Evolutionary conservation across 1,140 invertebrate species (phyloP), one percentile per base, ranked within the genome.

Genomic region (Panagrolaimus sp.): DNA sequence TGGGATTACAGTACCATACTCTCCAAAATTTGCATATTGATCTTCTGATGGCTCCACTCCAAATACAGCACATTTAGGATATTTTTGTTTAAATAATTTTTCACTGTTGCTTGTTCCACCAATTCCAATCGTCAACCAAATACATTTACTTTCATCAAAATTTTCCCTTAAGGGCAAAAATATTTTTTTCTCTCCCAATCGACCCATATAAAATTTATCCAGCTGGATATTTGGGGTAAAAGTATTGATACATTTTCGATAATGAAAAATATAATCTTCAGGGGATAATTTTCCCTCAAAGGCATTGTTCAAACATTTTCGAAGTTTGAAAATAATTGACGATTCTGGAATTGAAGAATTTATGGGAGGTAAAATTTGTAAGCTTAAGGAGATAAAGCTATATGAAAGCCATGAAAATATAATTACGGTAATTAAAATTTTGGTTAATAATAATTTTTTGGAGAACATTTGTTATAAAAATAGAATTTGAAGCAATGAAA

Each of bases 91-190:
- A 28, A 55, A 55, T n/a, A 14, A 9, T 55, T 55, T 21, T n/a
- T 55, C 52, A 10, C 9, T n/a, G 1, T 12, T 21, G n/a, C 9
- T 55, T 21, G 21, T 28, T 24, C 52, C 52, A 55, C 52, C 52
- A 28, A 55, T 55, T 21, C 52, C 52, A 55, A 55, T 55, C 1
- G 52, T 55, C 52, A 55, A n/a, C 21, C 21, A 55, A n/a, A n/a
- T 58, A 58, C 52, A 58, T 3, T 21, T 0, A 10, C 52, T 58
- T 12, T 21, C 15, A 2, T 8, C 1, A 21, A 8, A 26, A 12
- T 21, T 6, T 8, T n/a, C 5, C 8, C 5, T 58, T 1, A 58
- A 12, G 15, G 52, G 52, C 8, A 58, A 28, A 28, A 58, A 58
- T 21, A 58, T 28, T 24, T 58, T 58, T 12, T 58, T 21, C 8